Evolutionary conservation across 2,888 invertebrate genomes (phyloP).

Genomic region (Amiota communis): DNA sequence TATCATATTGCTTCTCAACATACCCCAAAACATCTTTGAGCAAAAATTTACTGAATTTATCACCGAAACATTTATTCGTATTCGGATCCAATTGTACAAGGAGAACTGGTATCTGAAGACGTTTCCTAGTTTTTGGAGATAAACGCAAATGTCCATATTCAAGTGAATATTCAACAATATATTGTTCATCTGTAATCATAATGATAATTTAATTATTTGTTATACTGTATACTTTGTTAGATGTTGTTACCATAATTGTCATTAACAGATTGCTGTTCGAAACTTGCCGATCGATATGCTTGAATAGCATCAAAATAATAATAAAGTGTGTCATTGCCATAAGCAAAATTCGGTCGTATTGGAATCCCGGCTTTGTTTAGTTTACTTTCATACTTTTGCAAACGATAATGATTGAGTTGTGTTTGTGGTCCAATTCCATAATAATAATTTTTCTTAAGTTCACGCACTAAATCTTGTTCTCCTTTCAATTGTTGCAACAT

Average conservation of each 20-base stretch:
- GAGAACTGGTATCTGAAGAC: constrained; percentile 92
- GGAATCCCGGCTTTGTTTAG: constrained; percentile 55
- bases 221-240: no score
- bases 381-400: constrained; percentile 59
- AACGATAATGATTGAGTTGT: constrained; percentile 53
- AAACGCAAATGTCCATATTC: constrained; percentile 97
- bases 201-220: neutral
- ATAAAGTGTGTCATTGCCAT: constrained; percentile 61
- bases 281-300: neutral
- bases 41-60: constrained; percentile 89
- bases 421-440: constrained; percentile 70
- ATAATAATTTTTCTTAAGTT: constrained; percentile 60
- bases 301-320: constrained; percentile 63
- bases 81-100: constrained; percentile 90
- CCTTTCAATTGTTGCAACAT: constrained; percentile 57
- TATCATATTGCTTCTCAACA: neutral
- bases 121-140: constrained; percentile 87
- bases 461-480: constrained; percentile 60
- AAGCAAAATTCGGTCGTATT: constrained; percentile 57
- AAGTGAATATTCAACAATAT: constrained; percentile 97
- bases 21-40: constrained; percentile 92
- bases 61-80: constrained; percentile 94
- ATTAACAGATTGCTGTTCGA: constrained; percentile 20
- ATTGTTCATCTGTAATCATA: constrained; percentile 84
- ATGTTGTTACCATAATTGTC: constrained; percentile 53